Percentiles rank a stretch among this genome's conserved stretches.
These are phyloP conservation scores for Zeugodacus cucurbitae DNA, from an alignment of 1,140 invertebrate genomes.

Conservation along the genomic window DNA sequence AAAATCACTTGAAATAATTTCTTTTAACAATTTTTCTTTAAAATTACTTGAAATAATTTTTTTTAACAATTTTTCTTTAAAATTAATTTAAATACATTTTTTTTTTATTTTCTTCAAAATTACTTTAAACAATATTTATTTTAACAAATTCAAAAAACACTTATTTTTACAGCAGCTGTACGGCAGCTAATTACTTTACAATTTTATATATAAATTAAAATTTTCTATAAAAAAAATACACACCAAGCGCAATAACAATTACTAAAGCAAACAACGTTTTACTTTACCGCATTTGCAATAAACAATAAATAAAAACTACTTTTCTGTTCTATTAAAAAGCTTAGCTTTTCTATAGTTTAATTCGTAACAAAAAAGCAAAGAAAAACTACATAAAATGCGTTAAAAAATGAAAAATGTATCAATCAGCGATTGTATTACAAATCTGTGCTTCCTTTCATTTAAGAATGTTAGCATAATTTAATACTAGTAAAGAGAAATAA, in stretches of 20 bases:
- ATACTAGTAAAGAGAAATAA: conserved; percentile 44
- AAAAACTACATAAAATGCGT: not conserved
- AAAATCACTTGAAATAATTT: no score
- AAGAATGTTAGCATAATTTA: conserved; percentile 53
- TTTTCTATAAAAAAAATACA: not conserved
- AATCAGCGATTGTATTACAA: conserved; percentile 50
- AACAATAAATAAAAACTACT: not conserved
- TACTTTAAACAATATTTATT: not conserved
- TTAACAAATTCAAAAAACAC: not conserved
- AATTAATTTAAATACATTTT: not conserved
- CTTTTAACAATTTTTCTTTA: no score
- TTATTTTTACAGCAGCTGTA: not conserved
- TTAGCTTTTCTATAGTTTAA: conserved; percentile 11
- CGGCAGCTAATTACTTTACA: not conserved
- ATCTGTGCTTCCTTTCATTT: conserved; percentile 65
- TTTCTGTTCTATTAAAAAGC: not conserved
- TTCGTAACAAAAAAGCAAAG: conserved; percentile 41
- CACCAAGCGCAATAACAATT: not conserved
- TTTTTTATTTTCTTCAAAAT: not conserved
- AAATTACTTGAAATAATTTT: no score
- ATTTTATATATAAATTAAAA: not conserved
- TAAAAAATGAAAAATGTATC: conserved; percentile 17
- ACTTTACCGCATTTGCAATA: not conserved
- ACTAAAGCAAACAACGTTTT: not conserved
- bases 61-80: no score